A percentile compares a stretch with the other conserved stretches of the same genome.
These are phyloP conservation scores for Epinotia bilunana DNA, from an alignment of 2,888 invertebrate genomes.

Conservation along the genomic window DNA sequence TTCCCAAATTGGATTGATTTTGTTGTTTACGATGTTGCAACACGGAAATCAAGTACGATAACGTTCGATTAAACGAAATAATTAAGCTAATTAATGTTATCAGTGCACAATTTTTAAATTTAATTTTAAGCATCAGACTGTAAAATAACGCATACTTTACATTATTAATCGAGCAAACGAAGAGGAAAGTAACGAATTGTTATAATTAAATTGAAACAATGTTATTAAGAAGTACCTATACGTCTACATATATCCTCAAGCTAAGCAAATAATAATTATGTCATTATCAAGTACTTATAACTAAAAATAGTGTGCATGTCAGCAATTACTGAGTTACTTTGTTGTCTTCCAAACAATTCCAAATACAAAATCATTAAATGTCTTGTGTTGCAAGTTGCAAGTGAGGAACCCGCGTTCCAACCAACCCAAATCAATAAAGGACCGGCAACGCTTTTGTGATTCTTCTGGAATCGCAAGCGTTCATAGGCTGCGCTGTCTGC, in stretches of 20 bases:
- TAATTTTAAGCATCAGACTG: neutral
- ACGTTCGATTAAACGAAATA: neutral
- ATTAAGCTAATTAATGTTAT: constrained; percentile 8
- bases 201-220: neutral
- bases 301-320: neutral
- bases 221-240: neutral
- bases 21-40: neutral
- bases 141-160: neutral
- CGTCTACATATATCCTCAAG: neutral
- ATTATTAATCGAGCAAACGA: neutral
- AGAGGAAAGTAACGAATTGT: neutral
- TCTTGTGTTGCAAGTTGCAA: no score
- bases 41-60: constrained; percentile 1
- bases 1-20: neutral
- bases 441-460: no score
- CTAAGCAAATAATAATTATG: neutral
- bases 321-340: no score
- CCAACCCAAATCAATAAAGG: no score
- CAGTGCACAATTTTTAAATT: no score
- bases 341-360: no score
- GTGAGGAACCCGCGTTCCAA: no score
- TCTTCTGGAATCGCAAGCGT: no score
- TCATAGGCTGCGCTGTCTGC: no score
- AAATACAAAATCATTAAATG: no score
- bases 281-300: neutral